Percentiles rank a stretch among this genome's conserved stretches.
These are phyloP conservation scores for Chlorops oryzae DNA, from an alignment of 1,140 invertebrate genomes.

Conservation along the genomic window DNA sequence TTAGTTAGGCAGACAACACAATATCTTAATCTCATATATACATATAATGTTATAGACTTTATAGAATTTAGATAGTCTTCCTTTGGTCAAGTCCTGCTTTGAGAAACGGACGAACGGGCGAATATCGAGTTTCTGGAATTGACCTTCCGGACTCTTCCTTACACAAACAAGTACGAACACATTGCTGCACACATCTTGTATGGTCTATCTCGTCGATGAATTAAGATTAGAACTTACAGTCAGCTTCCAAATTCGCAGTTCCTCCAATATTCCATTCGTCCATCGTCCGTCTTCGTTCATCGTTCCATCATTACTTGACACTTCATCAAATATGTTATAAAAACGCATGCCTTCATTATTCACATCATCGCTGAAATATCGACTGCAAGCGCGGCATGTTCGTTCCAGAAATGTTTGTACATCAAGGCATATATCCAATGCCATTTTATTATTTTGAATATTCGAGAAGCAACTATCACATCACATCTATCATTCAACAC, in stretches of 20 bases:
- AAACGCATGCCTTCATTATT: constrained; percentile 1
- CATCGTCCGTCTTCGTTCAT: constrained; percentile 1
- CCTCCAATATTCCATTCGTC: constrained; percentile 12
- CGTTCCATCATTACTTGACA: neutral
- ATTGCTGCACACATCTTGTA: no score
- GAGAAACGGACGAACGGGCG: no score
- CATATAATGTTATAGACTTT: no score
- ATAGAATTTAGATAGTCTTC: no score
- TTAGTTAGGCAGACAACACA: no score
- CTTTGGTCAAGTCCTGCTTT: no score
- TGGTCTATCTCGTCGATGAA: neutral
- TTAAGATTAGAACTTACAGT: constrained; percentile 5
- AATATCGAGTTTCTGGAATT: no score
- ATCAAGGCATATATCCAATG: constrained; percentile 14
- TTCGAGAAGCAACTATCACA: no score
- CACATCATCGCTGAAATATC: constrained; percentile 8
- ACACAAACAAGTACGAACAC: no score
- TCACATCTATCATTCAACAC: no score
- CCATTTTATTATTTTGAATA: constrained; percentile 5
- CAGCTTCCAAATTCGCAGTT: constrained; percentile 12
- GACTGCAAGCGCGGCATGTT: constrained; percentile 14
- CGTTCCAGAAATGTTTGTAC: constrained; percentile 11
- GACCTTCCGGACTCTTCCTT: no score
- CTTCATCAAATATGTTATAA: constrained; percentile 6
- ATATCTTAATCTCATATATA: no score